A percentile compares a stretch with the other conserved stretches of the same genome.
These are phyloP conservation scores for Hydrochoerus hydrochaeris DNA, from an alignment of 2,113 vertebrate genomes.

Conservation along the genomic window DNA sequence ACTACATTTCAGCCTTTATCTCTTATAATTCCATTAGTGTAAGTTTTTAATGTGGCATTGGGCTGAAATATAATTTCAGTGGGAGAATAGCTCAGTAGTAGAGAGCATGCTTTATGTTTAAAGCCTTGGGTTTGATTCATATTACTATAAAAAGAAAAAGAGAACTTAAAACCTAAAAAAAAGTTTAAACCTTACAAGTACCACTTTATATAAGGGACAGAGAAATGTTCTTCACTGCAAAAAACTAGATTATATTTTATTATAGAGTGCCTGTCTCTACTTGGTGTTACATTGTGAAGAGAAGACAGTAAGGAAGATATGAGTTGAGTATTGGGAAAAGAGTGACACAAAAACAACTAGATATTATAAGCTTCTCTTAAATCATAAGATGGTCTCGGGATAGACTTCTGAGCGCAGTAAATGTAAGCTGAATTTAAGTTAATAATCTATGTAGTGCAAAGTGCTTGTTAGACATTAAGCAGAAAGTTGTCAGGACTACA, in stretches of 20 bases:
- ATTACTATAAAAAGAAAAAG: not conserved
- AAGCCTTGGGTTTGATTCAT: not conserved
- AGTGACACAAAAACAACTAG: not conserved
- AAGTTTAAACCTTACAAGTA: not conserved
- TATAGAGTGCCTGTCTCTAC: not conserved
- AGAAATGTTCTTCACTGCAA: not conserved
- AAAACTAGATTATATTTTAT: not conserved
- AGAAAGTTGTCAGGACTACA: not conserved
- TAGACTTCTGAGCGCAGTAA: conserved; percentile 42
- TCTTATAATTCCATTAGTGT: not conserved
- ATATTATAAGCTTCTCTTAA: conserved; percentile 19
- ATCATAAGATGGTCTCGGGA: not conserved
- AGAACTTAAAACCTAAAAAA: not conserved
- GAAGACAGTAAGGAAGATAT: not conserved
- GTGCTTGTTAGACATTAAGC: not conserved
- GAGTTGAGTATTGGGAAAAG: not conserved
- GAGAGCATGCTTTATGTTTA: not conserved
- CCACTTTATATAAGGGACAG: not conserved
- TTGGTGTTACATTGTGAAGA: not conserved
- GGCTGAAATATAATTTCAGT: conserved; percentile 4
- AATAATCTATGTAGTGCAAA: not conserved
- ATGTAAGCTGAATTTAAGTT: conserved; percentile 34
- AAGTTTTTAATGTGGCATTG: not conserved
- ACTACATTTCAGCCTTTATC: conserved; percentile 28
- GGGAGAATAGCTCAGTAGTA: not conserved